Conservation (phyloP, 2,797 vertebrate genomes). For the Micrastur ruficollis region DNA sequence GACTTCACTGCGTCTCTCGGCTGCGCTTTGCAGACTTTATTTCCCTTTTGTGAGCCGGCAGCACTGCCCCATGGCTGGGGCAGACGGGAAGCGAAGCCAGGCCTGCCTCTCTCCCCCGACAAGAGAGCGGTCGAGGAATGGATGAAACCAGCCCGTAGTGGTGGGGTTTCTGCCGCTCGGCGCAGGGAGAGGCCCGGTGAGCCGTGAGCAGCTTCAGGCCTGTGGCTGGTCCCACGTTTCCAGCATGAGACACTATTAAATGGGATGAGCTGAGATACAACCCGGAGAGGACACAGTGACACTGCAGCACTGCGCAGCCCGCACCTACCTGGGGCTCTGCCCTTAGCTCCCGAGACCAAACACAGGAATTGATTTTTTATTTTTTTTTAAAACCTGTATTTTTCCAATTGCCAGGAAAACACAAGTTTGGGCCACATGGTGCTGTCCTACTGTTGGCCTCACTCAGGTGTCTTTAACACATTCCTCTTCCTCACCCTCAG, state of each 20-base stretch:
- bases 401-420: background rate
- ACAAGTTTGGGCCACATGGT: rapidly evolving
- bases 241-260: rapidly evolving
- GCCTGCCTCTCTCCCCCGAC: background rate
- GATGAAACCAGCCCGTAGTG: background rate
- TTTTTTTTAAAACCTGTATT: background rate
- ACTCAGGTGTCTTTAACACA: rapidly evolving
- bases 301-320: rapidly evolving
- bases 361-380: rapidly evolving
- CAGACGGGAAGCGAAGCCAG: background rate
- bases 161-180: background rate
- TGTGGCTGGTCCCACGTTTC: rapidly evolving
- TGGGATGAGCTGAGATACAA: background rate
- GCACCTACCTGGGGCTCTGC: background rate
- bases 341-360: background rate
- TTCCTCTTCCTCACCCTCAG: background rate
- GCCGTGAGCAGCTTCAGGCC: rapidly evolving
- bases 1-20: background rate
- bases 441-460: background rate
- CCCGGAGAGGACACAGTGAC: rapidly evolving
- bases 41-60: background rate
- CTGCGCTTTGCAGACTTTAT: background rate
- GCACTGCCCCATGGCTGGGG: background rate
- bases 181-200: rapidly evolving
- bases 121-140: rapidly evolving